A percentile compares a stretch with the other conserved stretches of the same genome.
These are phyloP conservation scores for Heliconius ismenius DNA, from an alignment of 2,888 invertebrate genomes.

Conservation along the genomic window DNA sequence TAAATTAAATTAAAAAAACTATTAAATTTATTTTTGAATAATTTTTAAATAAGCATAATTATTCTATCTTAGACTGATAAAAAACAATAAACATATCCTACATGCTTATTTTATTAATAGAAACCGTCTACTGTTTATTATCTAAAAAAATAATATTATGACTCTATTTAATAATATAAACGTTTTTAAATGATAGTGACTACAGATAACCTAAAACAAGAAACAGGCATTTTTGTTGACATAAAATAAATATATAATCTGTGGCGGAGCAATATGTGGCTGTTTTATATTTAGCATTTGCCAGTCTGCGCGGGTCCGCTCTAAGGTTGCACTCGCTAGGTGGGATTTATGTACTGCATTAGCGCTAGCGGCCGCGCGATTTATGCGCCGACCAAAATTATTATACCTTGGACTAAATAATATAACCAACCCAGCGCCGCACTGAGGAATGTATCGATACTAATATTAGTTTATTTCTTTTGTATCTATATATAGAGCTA, in stretches of 20 bases:
- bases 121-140: neutral
- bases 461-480: too few relatives aligned
- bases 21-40: neutral
- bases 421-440: neutral
- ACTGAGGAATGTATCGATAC: neutral
- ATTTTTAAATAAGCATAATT: neutral
- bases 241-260: neutral
- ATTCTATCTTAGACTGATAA: neutral
- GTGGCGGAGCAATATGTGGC: constrained; percentile 5
- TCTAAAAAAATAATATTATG: neutral
- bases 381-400: constrained; percentile 42
- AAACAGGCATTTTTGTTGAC: neutral
- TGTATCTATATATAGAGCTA: too few relatives aligned
- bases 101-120: neutral
- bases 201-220: neutral
- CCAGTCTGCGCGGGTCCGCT: constrained; percentile 12
- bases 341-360: constrained; percentile 48
- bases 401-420: constrained; percentile 36
- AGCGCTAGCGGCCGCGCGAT: constrained; percentile 43
- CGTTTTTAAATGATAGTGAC: neutral
- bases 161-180: neutral
- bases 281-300: constrained; percentile 3
- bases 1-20: too few relatives aligned
- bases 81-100: neutral
- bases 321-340: constrained; percentile 25